Conservation (phyloP, 2,888 invertebrate genomes). For the Sialis fuliginosa region DNA sequence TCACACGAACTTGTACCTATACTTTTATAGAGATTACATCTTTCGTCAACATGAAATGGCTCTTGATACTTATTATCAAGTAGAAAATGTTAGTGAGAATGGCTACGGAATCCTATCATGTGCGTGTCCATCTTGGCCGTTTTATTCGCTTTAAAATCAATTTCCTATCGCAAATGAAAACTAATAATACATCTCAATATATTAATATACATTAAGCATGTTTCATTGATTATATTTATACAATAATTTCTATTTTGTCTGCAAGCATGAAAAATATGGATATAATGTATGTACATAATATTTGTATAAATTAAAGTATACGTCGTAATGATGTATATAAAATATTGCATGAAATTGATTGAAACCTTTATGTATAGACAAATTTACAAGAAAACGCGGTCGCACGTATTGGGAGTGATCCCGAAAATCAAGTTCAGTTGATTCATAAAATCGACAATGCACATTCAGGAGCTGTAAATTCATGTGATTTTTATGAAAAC, state of each 20-base stretch:
- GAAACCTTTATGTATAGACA: slow-evolving; percentile 9
- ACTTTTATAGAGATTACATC: too few species aligned
- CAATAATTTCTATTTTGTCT: not conserved
- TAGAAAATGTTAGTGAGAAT: too few species aligned
- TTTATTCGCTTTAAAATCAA: too few species aligned
- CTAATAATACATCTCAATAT: not conserved
- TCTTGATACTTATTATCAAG: too few species aligned
- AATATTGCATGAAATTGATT: not conserved
- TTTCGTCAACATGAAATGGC: too few species aligned
- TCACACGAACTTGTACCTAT: too few species aligned
- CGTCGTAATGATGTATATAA: not conserved
- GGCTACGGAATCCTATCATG: too few species aligned
- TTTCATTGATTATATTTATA: not conserved
- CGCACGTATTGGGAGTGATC: slow-evolving; percentile 24
- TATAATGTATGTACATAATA: not conserved
- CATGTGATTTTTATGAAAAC: slow-evolving; percentile 31
- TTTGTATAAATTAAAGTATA: not conserved
- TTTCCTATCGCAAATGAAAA: too few species aligned
- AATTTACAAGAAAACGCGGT: slow-evolving; percentile 24
- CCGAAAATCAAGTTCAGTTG: slow-evolving; percentile 24
- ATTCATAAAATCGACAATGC: slow-evolving; percentile 31
- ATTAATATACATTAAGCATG: not conserved
- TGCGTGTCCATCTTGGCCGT: too few species aligned
- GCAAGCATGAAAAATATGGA: not conserved
- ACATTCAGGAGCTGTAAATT: slow-evolving; percentile 34